Percentiles rank a stretch among this genome's conserved stretches.
phyloP scores from a whole-genome alignment of 2,113 vertebrate genomes.

The Microtus richardsoni region DNA sequence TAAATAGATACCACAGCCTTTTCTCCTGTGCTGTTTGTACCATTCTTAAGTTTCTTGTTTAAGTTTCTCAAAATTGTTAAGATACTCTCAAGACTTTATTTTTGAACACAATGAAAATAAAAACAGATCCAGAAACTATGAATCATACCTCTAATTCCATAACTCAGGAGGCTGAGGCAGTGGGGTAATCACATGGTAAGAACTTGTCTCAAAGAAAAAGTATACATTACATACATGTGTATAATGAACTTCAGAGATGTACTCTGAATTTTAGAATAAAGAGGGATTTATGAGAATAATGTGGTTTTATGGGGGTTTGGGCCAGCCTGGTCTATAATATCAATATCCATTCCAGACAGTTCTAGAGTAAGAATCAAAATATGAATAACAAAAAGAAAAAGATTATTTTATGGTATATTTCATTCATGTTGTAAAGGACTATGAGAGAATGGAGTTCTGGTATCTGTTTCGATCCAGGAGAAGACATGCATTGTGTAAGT shows the following conservation, averaged over 20 bases:
- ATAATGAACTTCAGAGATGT: conserved; percentile 1
- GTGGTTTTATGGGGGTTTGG: background rate
- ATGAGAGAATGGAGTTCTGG: background rate
- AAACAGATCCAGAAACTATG: background rate
- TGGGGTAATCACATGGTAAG: background rate
- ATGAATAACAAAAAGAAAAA: background rate
- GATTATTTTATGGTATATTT: background rate
- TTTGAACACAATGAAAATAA: background rate
- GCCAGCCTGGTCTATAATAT: background rate
- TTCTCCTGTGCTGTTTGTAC: background rate
- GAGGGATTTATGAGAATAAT: background rate
- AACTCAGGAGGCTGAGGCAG: background rate
- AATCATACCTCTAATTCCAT: background rate
- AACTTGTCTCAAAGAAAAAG: background rate
- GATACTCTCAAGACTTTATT: background rate
- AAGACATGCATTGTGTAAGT: background rate
- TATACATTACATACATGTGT: background rate
- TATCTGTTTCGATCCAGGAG: background rate
- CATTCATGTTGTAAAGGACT: background rate
- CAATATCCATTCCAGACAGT: background rate
- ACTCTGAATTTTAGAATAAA: conserved; percentile 10
- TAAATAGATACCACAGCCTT: background rate
- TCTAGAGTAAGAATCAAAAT: background rate
- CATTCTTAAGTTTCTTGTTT: background rate
- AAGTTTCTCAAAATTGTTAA: background rate